These are phyloP conservation scores for Colius striatus DNA, from an alignment of 2,113 vertebrate genomes.

Conservation along the genomic window DNA sequence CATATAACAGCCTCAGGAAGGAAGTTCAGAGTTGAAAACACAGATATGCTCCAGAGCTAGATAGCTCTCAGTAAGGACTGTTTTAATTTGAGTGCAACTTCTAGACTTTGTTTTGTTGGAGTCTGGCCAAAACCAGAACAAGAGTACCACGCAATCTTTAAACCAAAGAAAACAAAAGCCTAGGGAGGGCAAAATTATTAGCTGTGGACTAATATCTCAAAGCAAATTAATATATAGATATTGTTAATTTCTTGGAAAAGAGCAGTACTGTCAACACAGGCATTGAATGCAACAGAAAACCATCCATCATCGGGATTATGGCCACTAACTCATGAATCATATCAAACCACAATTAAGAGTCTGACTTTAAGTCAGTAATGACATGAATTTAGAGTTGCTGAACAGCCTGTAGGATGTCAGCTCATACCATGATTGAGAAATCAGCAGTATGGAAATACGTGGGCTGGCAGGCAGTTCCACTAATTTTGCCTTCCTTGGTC, in stretches of 20 bases:
- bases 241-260: background rate
- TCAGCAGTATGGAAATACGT: background rate
- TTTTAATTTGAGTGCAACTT: slow-evolving; percentile 47
- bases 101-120: slow-evolving; percentile 40
- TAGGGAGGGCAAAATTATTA: slow-evolving; percentile 43
- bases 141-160: slow-evolving; percentile 7
- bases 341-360: background rate
- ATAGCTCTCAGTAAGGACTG: slow-evolving; percentile 4
- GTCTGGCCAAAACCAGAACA: slow-evolving; percentile 4
- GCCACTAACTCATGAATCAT: background rate
- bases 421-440: background rate
- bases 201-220: slow-evolving; percentile 33
- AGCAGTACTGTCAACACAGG: background rate
- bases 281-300: background rate
- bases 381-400: background rate
- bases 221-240: slow-evolving; percentile 13
- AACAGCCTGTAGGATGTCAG: background rate
- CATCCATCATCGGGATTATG: background rate
- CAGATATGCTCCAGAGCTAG: slow-evolving; percentile 18
- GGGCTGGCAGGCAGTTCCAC: background rate
- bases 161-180: slow-evolving; percentile 58
- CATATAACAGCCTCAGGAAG: slow-evolving; percentile 27
- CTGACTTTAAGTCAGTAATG: background rate
- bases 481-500: background rate
- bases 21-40: slow-evolving; percentile 59